Evolutionary conservation across 2,797 vertebrate species (phyloP).

Genomic region (Cheirogaleus major): DNA sequence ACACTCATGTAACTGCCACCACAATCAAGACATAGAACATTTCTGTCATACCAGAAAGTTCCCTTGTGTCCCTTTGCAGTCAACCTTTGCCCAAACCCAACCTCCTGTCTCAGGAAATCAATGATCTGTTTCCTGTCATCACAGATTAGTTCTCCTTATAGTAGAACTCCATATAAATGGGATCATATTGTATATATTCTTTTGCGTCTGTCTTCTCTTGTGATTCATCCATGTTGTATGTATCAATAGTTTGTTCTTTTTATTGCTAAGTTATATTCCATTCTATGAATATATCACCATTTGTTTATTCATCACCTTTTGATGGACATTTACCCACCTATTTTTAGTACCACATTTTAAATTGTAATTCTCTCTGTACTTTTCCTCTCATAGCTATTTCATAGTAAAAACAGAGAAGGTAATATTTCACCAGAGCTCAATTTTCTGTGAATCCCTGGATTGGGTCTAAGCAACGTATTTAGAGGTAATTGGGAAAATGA

Average conservation of each 20-base stretch:
- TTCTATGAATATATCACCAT: background rate
- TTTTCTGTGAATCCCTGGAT: constrained; percentile 2
- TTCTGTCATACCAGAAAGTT: background rate
- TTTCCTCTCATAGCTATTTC: constrained; percentile 17
- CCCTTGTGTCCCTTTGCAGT: background rate
- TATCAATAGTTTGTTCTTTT: background rate
- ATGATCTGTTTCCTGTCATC: background rate
- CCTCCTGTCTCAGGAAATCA: background rate
- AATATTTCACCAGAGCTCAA: background rate
- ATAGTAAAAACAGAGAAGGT: background rate
- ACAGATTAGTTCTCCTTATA: background rate
- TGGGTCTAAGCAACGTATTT: background rate
- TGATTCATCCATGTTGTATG: background rate
- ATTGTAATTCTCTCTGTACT: background rate
- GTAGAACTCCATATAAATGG: background rate
- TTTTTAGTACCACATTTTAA: background rate
- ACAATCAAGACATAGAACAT: background rate
- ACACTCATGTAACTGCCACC: background rate
- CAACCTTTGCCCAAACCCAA: rapidly evolving
- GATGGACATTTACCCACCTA: background rate
- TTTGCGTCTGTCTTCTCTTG: background rate
- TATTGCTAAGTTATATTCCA: background rate
- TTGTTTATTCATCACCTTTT: background rate
- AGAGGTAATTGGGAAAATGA: background rate
- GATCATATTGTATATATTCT: background rate